Conservation (phyloP, 2,113 vertebrate genomes). For the Mohoua ochrocephala region DNA sequence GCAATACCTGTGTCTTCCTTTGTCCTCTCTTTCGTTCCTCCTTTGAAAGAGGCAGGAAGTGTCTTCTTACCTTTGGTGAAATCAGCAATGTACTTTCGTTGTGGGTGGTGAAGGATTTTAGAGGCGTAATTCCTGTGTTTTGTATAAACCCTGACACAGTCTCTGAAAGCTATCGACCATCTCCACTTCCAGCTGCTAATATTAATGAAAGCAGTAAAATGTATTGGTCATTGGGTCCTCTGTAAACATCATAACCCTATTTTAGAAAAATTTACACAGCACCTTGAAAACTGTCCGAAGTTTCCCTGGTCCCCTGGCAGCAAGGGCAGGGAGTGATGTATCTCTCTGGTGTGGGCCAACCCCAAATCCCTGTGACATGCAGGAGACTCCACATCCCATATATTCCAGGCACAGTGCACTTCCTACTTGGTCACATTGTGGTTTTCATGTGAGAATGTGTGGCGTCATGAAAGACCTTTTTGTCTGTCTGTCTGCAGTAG, state of each 20-base stretch:
- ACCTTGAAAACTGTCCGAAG: not conserved
- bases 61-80: not conserved
- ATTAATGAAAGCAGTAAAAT: not conserved
- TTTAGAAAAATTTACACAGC: not conserved
- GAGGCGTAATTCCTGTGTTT: not conserved
- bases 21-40: not conserved
- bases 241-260: not conserved
- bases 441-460: not conserved
- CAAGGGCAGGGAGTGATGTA: not conserved
- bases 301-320: not conserved
- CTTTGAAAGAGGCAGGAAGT: not conserved
- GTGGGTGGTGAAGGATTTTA: not conserved
- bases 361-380: not conserved
- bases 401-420: not conserved
- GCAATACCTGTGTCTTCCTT: fast-evolving
- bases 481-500: no score
- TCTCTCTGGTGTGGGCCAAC: not conserved
- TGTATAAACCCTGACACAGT: fast-evolving
- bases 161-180: not conserved
- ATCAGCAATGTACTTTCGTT: not conserved
- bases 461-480: not conserved
- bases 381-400: not conserved
- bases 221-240: not conserved
- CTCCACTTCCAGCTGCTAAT: not conserved
- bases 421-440: not conserved